phyloP scores from a whole-genome alignment of 2,888 invertebrate genomes.

The Aradus depressus region DNA sequence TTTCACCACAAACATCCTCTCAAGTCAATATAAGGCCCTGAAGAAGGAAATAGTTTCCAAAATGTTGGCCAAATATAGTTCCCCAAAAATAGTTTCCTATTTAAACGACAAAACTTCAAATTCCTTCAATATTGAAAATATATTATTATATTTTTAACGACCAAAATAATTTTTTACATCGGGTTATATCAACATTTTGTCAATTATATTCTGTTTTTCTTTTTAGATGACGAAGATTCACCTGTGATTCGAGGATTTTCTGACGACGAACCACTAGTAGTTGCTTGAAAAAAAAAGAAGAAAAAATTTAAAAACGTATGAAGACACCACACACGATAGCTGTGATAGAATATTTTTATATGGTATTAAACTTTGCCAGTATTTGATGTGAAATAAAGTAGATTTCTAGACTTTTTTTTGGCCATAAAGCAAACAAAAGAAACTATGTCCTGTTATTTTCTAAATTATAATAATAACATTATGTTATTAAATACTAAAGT shows the following conservation, averaged over 20 bases:
- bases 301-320: neutral
- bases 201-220: constrained; percentile 27
- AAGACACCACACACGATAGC: neutral
- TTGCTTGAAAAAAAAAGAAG: constrained; percentile 49
- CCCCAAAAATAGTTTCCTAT: no score
- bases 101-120: no score
- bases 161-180: neutral
- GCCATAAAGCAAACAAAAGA: no score
- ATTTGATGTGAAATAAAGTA: no score
- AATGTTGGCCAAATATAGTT: no score
- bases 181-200: neutral
- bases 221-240: constrained; percentile 67
- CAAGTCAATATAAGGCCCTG: no score
- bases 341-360: constrained; percentile 19
- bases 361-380: constrained; percentile 17
- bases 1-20: no score
- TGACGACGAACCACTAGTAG: constrained; percentile 86
- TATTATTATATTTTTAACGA: neutral
- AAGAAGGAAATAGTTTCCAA: no score
- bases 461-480: no score
- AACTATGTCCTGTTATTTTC: no score
- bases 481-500: no score
- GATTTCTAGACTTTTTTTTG: no score
- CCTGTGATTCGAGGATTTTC: constrained; percentile 85
- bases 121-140: neutral